phyloP scores from a whole-genome alignment of 2,113 vertebrate genomes.

The Meriones unguiculatus region DNA sequence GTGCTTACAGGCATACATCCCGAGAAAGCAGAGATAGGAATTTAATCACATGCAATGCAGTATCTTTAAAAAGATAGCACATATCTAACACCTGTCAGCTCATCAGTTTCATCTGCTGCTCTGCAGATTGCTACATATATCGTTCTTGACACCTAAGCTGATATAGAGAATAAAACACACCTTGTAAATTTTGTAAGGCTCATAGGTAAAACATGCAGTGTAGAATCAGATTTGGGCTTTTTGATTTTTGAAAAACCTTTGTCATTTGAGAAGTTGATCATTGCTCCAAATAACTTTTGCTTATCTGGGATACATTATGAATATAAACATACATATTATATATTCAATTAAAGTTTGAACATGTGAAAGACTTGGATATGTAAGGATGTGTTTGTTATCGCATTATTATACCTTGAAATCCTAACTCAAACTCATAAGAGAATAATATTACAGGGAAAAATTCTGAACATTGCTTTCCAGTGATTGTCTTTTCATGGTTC shows the following conservation, averaged over 20 bases:
- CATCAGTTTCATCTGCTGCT: constrained; percentile 65
- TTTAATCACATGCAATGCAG: constrained; percentile 64
- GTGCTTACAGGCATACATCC: constrained; percentile 47
- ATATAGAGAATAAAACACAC: constrained; percentile 53
- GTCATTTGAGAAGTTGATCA: background rate
- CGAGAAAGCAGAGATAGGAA: constrained; percentile 68
- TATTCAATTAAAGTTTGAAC: background rate
- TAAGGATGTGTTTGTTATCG: background rate
- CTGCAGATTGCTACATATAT: constrained; percentile 74
- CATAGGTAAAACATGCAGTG: background rate
- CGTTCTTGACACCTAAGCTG: constrained; percentile 58
- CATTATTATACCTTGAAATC: background rate
- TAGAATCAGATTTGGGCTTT: background rate
- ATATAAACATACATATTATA: background rate
- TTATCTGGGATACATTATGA: background rate
- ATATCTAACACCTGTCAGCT: constrained; percentile 70
- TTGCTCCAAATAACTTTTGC: background rate
- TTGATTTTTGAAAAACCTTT: background rate
- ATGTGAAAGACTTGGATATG: background rate
- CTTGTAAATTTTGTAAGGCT: constrained; percentile 33
- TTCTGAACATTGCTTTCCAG: background rate
- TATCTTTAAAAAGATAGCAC: constrained; percentile 70
- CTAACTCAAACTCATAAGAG: background rate
- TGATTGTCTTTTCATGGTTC: background rate
- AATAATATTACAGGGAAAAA: background rate